phyloP scores from a whole-genome alignment of 2,113 vertebrate species.

The Furnarius figulus region DNA sequence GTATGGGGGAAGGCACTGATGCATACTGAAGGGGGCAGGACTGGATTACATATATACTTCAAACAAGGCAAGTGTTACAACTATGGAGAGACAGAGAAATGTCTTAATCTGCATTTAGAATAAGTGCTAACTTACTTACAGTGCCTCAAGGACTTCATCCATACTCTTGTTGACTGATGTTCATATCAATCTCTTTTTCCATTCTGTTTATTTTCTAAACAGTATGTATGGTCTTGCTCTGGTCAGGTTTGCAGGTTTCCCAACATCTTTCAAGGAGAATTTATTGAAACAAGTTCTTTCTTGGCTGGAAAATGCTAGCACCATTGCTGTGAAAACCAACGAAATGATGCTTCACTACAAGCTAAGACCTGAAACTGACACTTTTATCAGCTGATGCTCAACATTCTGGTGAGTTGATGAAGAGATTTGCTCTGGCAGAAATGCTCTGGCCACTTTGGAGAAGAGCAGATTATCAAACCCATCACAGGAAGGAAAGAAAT shows the following conservation, averaged over 20 bases:
- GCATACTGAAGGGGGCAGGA: not conserved
- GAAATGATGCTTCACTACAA: not conserved
- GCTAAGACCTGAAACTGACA: not conserved
- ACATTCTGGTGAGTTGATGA: not conserved
- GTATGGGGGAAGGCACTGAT: not conserved
- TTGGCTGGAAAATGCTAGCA: not conserved
- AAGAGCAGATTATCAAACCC: not conserved
- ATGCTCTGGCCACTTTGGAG: not conserved
- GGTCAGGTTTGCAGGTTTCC: not conserved
- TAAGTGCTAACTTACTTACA: not conserved
- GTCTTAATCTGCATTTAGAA: not conserved
- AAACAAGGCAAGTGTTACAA: not conserved
- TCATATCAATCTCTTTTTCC: not conserved
- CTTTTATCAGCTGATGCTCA: not conserved
- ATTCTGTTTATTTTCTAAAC: not conserved
- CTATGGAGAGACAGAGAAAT: not conserved
- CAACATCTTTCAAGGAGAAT: not conserved
- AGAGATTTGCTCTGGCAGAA: not conserved
- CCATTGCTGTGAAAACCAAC: not conserved
- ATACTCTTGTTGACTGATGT: fast-evolving
- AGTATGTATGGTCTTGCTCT: not conserved
- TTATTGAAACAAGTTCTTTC: not conserved
- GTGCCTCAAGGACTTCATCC: not conserved
- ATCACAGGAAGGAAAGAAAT: not conserved
- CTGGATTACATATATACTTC: not conserved